phyloP scores from a whole-genome alignment of 2,797 vertebrate species.

The Heteromormyrus szaboi region DNA sequence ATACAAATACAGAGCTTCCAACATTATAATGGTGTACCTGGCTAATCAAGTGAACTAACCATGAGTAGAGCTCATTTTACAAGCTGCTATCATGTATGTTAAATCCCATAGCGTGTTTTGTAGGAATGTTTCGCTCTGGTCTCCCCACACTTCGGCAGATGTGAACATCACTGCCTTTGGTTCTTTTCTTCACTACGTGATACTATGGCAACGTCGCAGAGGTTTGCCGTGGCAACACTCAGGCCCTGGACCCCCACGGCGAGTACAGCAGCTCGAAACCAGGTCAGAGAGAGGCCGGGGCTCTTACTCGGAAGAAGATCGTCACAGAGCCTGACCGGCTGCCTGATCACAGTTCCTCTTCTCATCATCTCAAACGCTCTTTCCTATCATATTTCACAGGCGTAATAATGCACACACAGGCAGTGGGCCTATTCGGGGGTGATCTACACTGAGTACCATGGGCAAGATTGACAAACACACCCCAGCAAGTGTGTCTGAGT shows the following conservation, averaged over 20 bases:
- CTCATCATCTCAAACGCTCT: background rate
- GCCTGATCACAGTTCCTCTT: background rate
- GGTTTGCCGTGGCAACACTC: background rate
- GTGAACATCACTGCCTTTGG: background rate
- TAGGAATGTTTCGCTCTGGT: background rate
- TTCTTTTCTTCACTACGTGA: background rate
- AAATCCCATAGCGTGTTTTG: background rate
- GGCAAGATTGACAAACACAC: background rate
- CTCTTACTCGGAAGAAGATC: background rate
- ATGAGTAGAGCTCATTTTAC: background rate
- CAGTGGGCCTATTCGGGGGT: background rate
- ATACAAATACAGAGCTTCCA: background rate
- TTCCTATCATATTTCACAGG: background rate
- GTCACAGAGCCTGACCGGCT: background rate
- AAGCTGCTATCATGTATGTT: background rate
- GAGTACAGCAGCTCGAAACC: background rate
- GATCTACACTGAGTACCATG: background rate
- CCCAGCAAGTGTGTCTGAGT: background rate
- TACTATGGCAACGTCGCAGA: background rate
- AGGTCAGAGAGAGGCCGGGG: background rate
- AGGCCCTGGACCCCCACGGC: background rate
- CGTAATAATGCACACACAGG: background rate
- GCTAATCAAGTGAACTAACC: background rate
- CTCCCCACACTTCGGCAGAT: background rate
- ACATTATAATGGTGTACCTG: background rate